Conservation (phyloP, 2,113 vertebrate genomes). For the Mola mola region DNA sequence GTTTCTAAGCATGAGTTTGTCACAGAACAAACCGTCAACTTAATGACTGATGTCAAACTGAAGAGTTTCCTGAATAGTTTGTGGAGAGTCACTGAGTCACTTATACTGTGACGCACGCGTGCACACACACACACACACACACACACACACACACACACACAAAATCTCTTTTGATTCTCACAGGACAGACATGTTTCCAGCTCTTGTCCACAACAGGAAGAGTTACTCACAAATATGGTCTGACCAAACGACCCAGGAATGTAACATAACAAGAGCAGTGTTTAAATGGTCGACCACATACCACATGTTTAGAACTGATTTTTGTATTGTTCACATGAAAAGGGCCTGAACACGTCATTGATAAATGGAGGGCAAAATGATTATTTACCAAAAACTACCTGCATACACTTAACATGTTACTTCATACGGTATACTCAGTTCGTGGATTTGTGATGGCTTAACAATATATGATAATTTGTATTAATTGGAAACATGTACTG, state of each 20-base stretch:
- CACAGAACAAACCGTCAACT: constrained; percentile 44
- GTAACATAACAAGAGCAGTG: constrained; percentile 1
- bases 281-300: not conserved
- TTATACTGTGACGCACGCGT: not conserved
- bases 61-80: constrained; percentile 17
- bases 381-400: not conserved
- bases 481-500: not conserved
- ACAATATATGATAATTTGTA: not conserved
- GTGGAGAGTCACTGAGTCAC: constrained; percentile 30
- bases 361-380: too few species aligned
- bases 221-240: constrained; percentile 31
- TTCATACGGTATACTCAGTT: too few species aligned
- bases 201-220: constrained; percentile 59
- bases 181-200: constrained; percentile 42
- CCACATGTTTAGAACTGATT: not conserved
- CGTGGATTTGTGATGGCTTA: too few species aligned
- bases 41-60: constrained; percentile 40
- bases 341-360: too few species aligned
- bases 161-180: constrained; percentile 38
- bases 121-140: constrained; percentile 25
- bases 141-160: constrained; percentile 22
- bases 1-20: constrained; percentile 29
- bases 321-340: too few species aligned
- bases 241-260: constrained; percentile 40
- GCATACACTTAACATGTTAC: not conserved